Percentiles rank a stretch among this genome's conserved stretches.
phyloP scores from a whole-genome alignment of 1,140 invertebrate genomes.

The Paracyclopina nana region DNA sequence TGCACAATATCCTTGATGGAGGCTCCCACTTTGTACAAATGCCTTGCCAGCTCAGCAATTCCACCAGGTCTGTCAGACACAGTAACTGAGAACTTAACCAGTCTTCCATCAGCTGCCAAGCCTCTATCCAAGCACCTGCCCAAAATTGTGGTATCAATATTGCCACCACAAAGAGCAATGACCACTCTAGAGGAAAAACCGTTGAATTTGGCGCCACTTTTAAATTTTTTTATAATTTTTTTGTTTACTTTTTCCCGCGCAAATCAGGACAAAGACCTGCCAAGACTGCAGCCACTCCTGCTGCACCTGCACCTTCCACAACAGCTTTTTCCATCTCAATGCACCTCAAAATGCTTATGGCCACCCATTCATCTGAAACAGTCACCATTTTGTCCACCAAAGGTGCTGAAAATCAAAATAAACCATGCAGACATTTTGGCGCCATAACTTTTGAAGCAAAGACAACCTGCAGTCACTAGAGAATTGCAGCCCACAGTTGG shows the following conservation, averaged over 20 bases:
- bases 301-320: slow-evolving; percentile 76
- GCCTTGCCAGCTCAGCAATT: slow-evolving; percentile 58
- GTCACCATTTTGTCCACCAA: slow-evolving; percentile 30
- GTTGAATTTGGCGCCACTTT: not conserved
- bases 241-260: slow-evolving; percentile 62
- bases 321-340: slow-evolving; percentile 79
- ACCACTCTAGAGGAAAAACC: slow-evolving; percentile 41
- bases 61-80: slow-evolving; percentile 67
- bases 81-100: slow-evolving; percentile 65
- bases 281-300: slow-evolving; percentile 63
- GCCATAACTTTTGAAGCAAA: not conserved
- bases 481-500: slow-evolving; percentile 73
- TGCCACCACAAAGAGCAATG: slow-evolving; percentile 62
- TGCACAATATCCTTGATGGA: slow-evolving; percentile 87
- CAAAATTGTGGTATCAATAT: slow-evolving; percentile 77
- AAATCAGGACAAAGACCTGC: slow-evolving; percentile 60
- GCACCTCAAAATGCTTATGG: slow-evolving; percentile 61
- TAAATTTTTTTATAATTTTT: slow-evolving; percentile 13
- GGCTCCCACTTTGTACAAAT: slow-evolving; percentile 52
- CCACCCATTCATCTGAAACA: slow-evolving; percentile 64
- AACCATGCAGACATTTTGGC: slow-evolving; percentile 2
- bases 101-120: slow-evolving; percentile 61
- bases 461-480: slow-evolving; percentile 39
- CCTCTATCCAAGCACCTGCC: slow-evolving; percentile 71
- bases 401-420: not conserved